Conservation (phyloP, 1,140 invertebrate genomes). For the Philotrypesis tridentata region DNA sequence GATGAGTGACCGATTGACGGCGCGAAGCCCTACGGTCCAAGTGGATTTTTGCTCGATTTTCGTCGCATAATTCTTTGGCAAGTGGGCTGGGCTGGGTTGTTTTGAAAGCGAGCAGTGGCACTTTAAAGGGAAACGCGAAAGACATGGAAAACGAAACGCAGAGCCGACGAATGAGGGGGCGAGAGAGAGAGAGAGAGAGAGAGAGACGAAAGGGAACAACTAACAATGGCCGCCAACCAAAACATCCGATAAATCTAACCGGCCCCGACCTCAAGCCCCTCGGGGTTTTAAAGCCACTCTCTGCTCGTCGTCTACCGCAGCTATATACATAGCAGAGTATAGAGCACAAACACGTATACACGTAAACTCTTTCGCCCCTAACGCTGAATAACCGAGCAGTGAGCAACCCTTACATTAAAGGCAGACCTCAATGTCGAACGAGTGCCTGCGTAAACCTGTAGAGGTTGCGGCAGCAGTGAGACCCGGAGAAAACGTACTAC, state of each 20-base stretch:
- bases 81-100: background rate
- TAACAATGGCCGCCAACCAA: conserved; percentile 75
- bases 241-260: conserved; percentile 76
- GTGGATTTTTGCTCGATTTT: conserved; percentile 30
- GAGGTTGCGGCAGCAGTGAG: conserved; percentile 36
- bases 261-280: conserved; percentile 71
- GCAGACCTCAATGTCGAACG: conserved; percentile 59
- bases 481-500: conserved; percentile 50
- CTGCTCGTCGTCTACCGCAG: background rate
- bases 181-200: conserved; percentile 52
- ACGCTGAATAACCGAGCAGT: conserved; percentile 63
- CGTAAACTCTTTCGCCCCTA: conserved; percentile 60
- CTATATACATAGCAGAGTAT: conserved; percentile 2
- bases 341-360: background rate
- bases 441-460: conserved; percentile 27
- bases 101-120: conserved; percentile 43
- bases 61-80: conserved; percentile 37
- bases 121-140: conserved; percentile 50
- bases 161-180: background rate
- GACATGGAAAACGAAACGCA: conserved; percentile 35
- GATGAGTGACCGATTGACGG: background rate
- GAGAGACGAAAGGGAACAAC: conserved; percentile 52
- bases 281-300: conserved; percentile 70
- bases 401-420: conserved; percentile 71
- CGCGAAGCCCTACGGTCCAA: background rate